Evolutionary conservation across 2,888 invertebrate genomes (phyloP), one percentile per base, ranked within the genome.

Genomic region (Marronus borbonicus): DNA sequence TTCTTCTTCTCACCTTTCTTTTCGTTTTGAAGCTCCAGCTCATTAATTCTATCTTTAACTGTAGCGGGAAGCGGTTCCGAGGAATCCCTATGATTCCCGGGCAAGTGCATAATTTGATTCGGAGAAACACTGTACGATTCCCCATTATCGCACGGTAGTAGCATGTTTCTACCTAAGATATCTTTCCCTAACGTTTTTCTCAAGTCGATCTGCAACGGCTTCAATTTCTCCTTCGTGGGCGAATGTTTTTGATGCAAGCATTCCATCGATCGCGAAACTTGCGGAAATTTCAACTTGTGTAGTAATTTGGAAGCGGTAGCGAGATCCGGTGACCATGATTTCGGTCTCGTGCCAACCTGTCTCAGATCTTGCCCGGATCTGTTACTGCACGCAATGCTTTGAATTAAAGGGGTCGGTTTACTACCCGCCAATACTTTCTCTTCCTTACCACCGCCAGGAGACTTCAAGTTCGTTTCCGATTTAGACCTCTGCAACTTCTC

Each of bases 401-500:
- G 91, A 79, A 91, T 91, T 20, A 92, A 88, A 8, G 92, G 93
- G 65, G 92, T 92, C 31, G 92, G 92, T 80, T 92, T 92, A 86
- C 90, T 90, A 28, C 90, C 90, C 1, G 89, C 88, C 83, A 90
- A 88, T 80, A 92, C 90, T 65, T 89, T 89, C 81, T 90, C 93
- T 86, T 91, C 92, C 81, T 85, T 87, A 85, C 78, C 89, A 80
- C 89, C 88, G 84, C 92, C 93, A 2, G 93, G 93, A 68, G 93
- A 92, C 88, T 96, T 96, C 76, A 96, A 88, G 89, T 96, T 96
- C 68, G 96, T 97, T 89, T 97, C 97, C 79, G 97, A 98, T 90
- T 97, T 97, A 78, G 97, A 97, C 81, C 97, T 92, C 89, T 96
- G 98, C 83, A 97, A 89, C 88, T 95, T 97, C 86, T 97, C 97